Conservation (phyloP, 2,113 vertebrate genomes). For the Calyptommatus sinebrachiatus region DNA sequence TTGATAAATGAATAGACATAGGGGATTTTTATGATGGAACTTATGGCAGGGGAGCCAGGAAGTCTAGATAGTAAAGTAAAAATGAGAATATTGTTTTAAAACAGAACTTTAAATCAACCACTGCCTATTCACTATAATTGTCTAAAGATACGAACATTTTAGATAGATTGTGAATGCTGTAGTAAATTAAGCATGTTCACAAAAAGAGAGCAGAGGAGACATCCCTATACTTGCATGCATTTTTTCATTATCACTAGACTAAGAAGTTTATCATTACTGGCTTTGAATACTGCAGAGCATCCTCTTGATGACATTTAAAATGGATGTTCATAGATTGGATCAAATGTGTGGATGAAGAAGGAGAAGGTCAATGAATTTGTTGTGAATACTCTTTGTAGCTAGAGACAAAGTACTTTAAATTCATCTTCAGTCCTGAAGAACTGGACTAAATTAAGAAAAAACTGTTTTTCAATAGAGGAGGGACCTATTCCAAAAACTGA, state of each 20-base stretch:
- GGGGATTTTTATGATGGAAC: background rate
- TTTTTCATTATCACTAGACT: background rate
- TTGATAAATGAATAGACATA: conserved; percentile 11
- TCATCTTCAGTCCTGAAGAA: no score
- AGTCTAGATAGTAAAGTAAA: conserved; percentile 42
- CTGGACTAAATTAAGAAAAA: no score
- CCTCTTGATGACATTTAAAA: background rate
- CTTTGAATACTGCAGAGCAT: background rate
- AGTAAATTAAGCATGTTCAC: background rate
- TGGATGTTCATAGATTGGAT: background rate
- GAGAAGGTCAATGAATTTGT: background rate
- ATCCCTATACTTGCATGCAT: background rate
- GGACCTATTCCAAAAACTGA: background rate
- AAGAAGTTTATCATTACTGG: background rate
- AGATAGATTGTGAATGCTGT: conserved; percentile 10
- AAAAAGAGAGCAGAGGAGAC: background rate
- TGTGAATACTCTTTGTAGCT: background rate
- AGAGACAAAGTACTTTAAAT: no score
- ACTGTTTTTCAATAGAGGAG: background rate
- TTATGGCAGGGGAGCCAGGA: conserved; percentile 28
- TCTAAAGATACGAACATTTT: conserved; percentile 32
- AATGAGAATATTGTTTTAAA: conserved; percentile 31
- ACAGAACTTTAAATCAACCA: conserved; percentile 41
- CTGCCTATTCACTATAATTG: conserved; percentile 39
- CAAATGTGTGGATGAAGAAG: background rate